Evolutionary conservation across 1,140 invertebrate species (phyloP).

Genomic region (Eumeta japonica): DNA sequence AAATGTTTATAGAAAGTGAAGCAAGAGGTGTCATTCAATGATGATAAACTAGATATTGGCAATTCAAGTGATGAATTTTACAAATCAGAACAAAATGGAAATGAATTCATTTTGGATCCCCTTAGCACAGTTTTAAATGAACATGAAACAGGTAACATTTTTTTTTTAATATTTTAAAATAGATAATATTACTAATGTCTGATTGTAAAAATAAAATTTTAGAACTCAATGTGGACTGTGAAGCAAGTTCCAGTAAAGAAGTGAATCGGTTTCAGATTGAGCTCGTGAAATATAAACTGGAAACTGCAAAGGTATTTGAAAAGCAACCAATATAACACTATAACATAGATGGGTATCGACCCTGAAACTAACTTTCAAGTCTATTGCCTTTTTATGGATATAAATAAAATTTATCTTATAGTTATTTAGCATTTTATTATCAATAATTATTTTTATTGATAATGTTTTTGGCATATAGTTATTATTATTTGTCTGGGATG

Average conservation of each 20-base stretch:
- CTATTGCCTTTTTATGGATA: neutral
- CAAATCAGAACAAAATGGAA: constrained; percentile 5
- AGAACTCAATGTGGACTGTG: neutral
- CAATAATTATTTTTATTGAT: too few relatives aligned
- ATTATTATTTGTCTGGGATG: too few relatives aligned
- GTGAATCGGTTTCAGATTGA: constrained; percentile 33
- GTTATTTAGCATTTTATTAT: too few relatives aligned
- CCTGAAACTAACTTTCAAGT: neutral
- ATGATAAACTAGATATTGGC: constrained; percentile 13
- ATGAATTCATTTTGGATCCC: constrained; percentile 22
- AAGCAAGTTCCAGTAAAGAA: constrained; percentile 20
- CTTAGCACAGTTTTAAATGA: constrained; percentile 27
- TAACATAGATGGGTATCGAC: neutral
- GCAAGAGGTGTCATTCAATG: constrained; percentile 24
- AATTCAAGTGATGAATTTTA: constrained; percentile 9
- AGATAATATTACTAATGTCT: neutral
- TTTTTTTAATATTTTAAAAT: constrained; percentile 2
- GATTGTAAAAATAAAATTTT: neutral
- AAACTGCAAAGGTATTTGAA: constrained; percentile 32
- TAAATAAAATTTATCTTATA: too few relatives aligned
- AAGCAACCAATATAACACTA: neutral
- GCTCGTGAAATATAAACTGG: constrained; percentile 34
- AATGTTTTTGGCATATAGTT: too few relatives aligned
- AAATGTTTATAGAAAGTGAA: neutral
- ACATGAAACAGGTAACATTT: constrained; percentile 25